These are phyloP conservation scores for Sabellastarte sp. DNA, from an alignment of 2,888 invertebrate genomes.

Conservation along the genomic window DNA sequence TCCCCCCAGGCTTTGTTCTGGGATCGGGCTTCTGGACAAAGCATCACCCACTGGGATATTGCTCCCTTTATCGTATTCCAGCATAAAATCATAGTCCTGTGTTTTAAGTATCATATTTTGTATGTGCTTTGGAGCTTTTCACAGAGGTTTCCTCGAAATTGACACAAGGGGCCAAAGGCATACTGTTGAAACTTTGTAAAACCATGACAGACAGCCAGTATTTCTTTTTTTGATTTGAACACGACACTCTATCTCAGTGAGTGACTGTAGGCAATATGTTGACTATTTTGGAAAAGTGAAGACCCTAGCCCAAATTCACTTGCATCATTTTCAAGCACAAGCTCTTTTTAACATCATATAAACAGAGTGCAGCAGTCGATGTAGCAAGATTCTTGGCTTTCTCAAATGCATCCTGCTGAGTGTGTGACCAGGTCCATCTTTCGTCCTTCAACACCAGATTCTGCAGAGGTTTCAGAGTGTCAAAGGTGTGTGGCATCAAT, in stretches of 20 bases:
- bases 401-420: conserved; percentile 28
- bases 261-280: conserved; percentile 27
- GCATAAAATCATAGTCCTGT: conserved; percentile 24
- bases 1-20: too few species aligned
- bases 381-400: conserved; percentile 14
- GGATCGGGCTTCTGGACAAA: conserved; percentile 18
- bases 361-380: conserved; percentile 25
- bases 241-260: too few species aligned
- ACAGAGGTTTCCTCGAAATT: conserved; percentile 26
- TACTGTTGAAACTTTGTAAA: too few species aligned
- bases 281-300: conserved; percentile 25
- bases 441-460: conserved; percentile 25
- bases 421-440: conserved; percentile 22
- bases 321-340: conserved; percentile 29
- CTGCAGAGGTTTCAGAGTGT: conserved; percentile 15
- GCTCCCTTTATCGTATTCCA: conserved; percentile 22
- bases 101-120: conserved; percentile 32
- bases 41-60: conserved; percentile 26
- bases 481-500: conserved; percentile 20
- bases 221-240: conserved; percentile 31
- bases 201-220: too few species aligned
- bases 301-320: conserved; percentile 32
- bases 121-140: conserved; percentile 23
- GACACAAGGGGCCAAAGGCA: conserved; percentile 25
- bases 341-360: conserved; percentile 19